Base-by-base conservation (phyloP, 2,888 invertebrate species). In the Hemistola chrysoprasaria region DNA sequence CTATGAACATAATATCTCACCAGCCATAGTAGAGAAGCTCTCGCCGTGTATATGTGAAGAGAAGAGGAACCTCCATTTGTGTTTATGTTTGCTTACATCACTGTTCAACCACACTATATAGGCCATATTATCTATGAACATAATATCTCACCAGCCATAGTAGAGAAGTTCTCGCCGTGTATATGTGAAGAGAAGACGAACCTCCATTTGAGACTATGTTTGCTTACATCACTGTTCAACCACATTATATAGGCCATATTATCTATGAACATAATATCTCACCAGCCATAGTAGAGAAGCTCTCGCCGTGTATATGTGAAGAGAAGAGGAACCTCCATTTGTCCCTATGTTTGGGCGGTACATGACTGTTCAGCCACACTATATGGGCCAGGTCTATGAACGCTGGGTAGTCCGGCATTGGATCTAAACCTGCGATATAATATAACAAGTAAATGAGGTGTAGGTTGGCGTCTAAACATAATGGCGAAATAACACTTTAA, bases 151-250 rank as follows among this genome's bases (percentile, higher is more conserved):
- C 90, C 93, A 11, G 93, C 88, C 87, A 95, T 91, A 7, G 95
- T 95, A 1, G 96, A 94, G 80, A 96, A 98, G 37, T 97, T 97
- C 82, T 97, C 97, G 0, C 98, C 98, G 69, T 97, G 95, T 37
- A 95, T 93, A 67, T 94, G 93, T 8, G 95, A 95, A 4, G 95
- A 96, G 84, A 96, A 97, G 1, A 97, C 85, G 65, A 97, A 95
- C 59, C 96, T 90, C 97, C 97, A 98, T 71, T 95, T 93, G 53
- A 92, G 80, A 63, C 94, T 93, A 50, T 93, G 90, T 48, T 94
- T 92, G 45, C 90, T 96, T 36, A 98, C 81, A 65, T 94, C 92
- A 24, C 92, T 92, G 84, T 95, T 97, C 22, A 97, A 87, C 87
- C 95, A 95, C 41, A 95, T 90, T 35, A 96, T 92, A 73, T 95